Evolutionary conservation across 2,797 vertebrate species (phyloP), one percentile per base, ranked within the genome.

Genomic region (Peromyscus attwateri): DNA sequence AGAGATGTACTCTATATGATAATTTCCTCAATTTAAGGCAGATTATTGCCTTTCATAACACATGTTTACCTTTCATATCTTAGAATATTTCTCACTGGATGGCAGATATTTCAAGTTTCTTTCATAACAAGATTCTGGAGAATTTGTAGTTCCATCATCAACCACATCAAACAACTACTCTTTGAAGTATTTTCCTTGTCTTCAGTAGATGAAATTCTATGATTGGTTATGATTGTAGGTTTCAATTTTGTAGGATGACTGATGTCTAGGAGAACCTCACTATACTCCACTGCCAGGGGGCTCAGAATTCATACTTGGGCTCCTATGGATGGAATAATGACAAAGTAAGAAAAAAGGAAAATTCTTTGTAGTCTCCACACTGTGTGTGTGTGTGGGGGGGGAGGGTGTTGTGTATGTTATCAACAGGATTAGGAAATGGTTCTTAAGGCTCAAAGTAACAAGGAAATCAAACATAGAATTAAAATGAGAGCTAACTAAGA

Each of bases 251-350:
- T 13, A 91, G 25, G 21, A 31, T 66, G 60, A 40, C 29, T 87
- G 14, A 73, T 80, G 29, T 95, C 31, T 85, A 87, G 57, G n/a
- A 66, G 52, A 91, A 10, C 3, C 87, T 64, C 73, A 87, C 43
- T 60, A 16, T 34, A 31, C 10, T 29, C 9, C 23, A 40, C 82
- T 85, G n/a, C 23, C n/a, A 70, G 13, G 83, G n/a, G 68, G 16
- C 23, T 52, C n/a, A 34, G 73, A 84, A 62, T 90, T 93, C 49
- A 96, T 87, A 52, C 60, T 89, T 87, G 80, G 52, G 31, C 19
- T 87, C 19, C 13, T 11, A 93, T 83, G 75, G 84, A 83, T 84
- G 4, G 40, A 43, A 40, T 89, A 62, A 75, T 89, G 46, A 60
- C 49, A 80, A 88, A 23, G 34, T 3, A 25, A 83, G 27, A 14